Percentiles rank a stretch among this genome's conserved stretches.
These are phyloP conservation scores for Drosophila kambysellisi DNA, from an alignment of 2,888 invertebrate genomes.

Conservation along the genomic window DNA sequence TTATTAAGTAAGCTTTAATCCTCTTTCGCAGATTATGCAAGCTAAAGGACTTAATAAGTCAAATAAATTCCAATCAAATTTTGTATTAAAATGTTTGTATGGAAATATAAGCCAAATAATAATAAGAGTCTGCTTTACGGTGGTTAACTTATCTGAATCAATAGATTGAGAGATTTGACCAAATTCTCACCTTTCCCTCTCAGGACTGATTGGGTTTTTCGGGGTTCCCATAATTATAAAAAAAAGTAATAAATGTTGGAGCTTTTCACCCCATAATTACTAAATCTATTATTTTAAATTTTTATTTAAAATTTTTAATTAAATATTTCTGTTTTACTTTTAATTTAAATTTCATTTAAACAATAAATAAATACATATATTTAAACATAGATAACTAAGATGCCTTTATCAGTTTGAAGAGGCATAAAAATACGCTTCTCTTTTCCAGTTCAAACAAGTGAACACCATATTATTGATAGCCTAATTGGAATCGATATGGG, in stretches of 20 bases:
- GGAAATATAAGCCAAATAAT: background rate
- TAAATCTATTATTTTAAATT: background rate
- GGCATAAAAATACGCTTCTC: background rate
- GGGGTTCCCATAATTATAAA: background rate
- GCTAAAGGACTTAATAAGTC: constrained; percentile 1
- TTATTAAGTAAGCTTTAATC: constrained; percentile 8
- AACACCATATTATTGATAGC: background rate
- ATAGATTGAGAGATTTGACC: background rate
- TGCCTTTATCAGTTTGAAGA: background rate
- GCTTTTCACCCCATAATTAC: rapidly evolving
- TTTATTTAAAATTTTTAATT: background rate
- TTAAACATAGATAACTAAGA: background rate
- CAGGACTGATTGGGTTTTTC: background rate
- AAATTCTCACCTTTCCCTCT: background rate
- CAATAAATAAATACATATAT: background rate
- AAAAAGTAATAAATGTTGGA: background rate
- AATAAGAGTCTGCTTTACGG: background rate
- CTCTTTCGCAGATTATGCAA: background rate
- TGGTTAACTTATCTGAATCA: background rate
- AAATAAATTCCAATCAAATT: background rate
- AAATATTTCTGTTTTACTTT: background rate
- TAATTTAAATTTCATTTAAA: no score
- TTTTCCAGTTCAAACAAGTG: background rate
- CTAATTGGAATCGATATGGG: background rate
- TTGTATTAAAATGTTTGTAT: background rate